Evolutionary conservation across 2,888 invertebrate genomes (phyloP).

Genomic region (Spatulosminthurus flaviceps): DNA sequence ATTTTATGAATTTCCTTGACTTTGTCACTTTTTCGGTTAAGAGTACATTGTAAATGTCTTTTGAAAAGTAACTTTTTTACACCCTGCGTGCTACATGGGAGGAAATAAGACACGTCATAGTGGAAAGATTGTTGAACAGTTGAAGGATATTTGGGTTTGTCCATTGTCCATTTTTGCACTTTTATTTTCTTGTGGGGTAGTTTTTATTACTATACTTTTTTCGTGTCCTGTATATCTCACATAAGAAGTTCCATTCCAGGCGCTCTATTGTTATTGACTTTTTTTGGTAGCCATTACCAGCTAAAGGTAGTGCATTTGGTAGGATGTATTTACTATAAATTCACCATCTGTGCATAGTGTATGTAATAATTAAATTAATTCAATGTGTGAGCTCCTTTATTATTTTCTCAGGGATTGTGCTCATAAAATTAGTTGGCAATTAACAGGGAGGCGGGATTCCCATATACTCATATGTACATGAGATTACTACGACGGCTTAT

Average conservation of each 20-base stretch:
- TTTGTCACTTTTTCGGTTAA: background rate
- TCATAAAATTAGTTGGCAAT: constrained; percentile 4
- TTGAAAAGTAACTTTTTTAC: background rate
- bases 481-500: too few species aligned
- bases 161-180: constrained; percentile 25
- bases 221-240: background rate
- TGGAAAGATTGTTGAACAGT: constrained; percentile 18
- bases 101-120: constrained; percentile 4
- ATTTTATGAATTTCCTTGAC: constrained; percentile 11
- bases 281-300: background rate
- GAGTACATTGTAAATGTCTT: background rate
- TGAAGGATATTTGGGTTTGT: constrained; percentile 30
- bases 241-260: constrained; percentile 7
- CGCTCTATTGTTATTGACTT: constrained; percentile 5
- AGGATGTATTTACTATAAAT: background rate
- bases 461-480: too few species aligned
- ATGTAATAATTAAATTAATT: constrained; percentile 2
- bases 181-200: constrained; percentile 24
- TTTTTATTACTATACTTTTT: background rate
- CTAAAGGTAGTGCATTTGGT: background rate
- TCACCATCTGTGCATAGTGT: too few species aligned
- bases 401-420: background rate
- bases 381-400: background rate
- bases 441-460: too few species aligned
- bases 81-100: background rate